Percentiles rank a stretch among this genome's conserved stretches.
Evolutionary conservation across 2,113 vertebrate genomes (phyloP).

Genomic region (Patagioenas fasciata): DNA sequence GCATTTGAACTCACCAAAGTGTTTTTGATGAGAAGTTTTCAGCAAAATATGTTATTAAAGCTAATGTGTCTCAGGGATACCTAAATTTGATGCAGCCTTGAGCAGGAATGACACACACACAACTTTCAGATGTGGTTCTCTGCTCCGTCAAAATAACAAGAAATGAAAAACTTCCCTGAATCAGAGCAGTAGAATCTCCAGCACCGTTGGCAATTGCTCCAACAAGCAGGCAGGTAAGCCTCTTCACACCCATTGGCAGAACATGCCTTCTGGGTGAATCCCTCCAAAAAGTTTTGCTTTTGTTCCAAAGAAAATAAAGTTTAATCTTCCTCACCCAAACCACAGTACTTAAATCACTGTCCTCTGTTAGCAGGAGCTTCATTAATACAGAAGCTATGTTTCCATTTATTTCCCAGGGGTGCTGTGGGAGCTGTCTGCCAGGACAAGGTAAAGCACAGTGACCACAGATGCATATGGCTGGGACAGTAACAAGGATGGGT

Average conservation of each 20-base stretch:
- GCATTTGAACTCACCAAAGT: neutral
- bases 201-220: neutral
- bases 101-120: neutral
- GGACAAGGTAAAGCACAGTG: neutral
- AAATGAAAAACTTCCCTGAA: neutral
- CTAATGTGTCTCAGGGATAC: neutral
- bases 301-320: neutral
- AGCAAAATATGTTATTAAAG: neutral
- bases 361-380: neutral
- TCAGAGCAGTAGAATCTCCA: neutral
- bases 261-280: neutral
- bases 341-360: neutral
- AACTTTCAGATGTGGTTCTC: neutral
- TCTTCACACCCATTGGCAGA: neutral
- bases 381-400: neutral
- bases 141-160: neutral
- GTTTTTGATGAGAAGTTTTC: neutral
- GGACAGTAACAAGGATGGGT: neutral
- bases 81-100: neutral
- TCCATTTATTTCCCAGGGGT: neutral
- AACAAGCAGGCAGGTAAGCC: neutral
- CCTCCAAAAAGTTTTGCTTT: neutral
- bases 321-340: neutral
- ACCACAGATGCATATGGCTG: neutral
- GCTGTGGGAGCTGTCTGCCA: neutral